Conservation (phyloP, 2,113 vertebrate genomes). For the Clarias macrocephalus region DNA sequence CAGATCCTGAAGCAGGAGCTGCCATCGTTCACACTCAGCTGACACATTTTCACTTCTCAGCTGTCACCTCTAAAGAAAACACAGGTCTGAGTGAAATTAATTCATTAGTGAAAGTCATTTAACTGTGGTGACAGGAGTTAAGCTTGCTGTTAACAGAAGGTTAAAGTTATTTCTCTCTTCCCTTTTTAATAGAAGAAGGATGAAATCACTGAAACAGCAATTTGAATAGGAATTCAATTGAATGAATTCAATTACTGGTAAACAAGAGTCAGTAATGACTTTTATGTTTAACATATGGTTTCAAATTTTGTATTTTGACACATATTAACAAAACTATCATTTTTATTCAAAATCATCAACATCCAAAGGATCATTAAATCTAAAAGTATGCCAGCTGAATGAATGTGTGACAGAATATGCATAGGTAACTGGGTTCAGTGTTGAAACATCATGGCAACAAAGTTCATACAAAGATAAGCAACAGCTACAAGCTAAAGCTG, state of each 20-base stretch:
- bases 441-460: not conserved
- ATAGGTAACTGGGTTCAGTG: not conserved
- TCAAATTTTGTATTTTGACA: not conserved
- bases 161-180: constrained; percentile 26
- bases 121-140: constrained; percentile 38
- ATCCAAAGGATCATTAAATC: not conserved
- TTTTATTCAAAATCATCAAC: not conserved
- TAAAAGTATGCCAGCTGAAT: not conserved
- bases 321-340: not conserved
- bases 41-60: constrained; percentile 61
- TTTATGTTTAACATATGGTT: not conserved
- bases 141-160: constrained; percentile 23
- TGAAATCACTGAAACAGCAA: not conserved
- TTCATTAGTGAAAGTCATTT: constrained; percentile 51
- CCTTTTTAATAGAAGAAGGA: not conserved
- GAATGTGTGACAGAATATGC: not conserved
- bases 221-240: not conserved
- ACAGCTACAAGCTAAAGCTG: not conserved
- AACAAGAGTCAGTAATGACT: not conserved
- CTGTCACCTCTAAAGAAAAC: constrained; percentile 63
- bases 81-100: constrained; percentile 59
- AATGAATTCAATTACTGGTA: not conserved
- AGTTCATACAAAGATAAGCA: not conserved
- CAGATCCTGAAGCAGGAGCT: constrained; percentile 63
- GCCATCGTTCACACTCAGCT: constrained; percentile 61